A percentile compares a stretch with the other conserved stretches of the same genome.
Evolutionary conservation across 2,888 invertebrate species (phyloP).

Genomic region (Oscheius sp.): DNA sequence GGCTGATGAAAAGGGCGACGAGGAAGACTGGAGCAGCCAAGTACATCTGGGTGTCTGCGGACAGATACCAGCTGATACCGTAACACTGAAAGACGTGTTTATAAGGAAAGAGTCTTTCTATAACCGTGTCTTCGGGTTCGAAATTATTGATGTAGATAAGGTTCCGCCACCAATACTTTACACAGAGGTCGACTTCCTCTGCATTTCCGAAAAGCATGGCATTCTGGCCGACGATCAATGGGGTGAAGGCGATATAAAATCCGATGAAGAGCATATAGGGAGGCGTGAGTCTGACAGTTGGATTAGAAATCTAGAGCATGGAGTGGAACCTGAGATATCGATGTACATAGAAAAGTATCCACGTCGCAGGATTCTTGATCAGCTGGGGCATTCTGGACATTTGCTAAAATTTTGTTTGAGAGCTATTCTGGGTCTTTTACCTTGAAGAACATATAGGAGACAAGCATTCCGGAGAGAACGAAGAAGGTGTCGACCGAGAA

Average conservation of each 20-base stretch:
- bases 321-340: slow-evolving; percentile 39
- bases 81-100: not conserved
- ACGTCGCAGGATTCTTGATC: slow-evolving; percentile 39
- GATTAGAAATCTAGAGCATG: not conserved
- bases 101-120: not conserved
- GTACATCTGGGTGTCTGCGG: slow-evolving; percentile 1
- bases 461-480: slow-evolving; percentile 59
- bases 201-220: not conserved
- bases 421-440: slow-evolving; percentile 1
- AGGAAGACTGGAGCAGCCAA: slow-evolving; percentile 8
- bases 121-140: not conserved
- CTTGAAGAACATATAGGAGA: slow-evolving; percentile 63
- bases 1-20: not conserved
- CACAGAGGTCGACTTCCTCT: slow-evolving; percentile 31
- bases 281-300: slow-evolving; percentile 39
- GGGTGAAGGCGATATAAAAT: not conserved
- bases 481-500: slow-evolving; percentile 65
- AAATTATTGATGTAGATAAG: slow-evolving; percentile 54
- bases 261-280: slow-evolving; percentile 36
- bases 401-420: not conserved
- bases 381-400: not conserved
- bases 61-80: slow-evolving; percentile 3
- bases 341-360: slow-evolving; percentile 48
- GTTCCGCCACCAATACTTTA: slow-evolving; percentile 44
- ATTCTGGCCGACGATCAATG: not conserved